phyloP scores from a whole-genome alignment of 2,113 vertebrate species.

The Apaloderma vittatum region DNA sequence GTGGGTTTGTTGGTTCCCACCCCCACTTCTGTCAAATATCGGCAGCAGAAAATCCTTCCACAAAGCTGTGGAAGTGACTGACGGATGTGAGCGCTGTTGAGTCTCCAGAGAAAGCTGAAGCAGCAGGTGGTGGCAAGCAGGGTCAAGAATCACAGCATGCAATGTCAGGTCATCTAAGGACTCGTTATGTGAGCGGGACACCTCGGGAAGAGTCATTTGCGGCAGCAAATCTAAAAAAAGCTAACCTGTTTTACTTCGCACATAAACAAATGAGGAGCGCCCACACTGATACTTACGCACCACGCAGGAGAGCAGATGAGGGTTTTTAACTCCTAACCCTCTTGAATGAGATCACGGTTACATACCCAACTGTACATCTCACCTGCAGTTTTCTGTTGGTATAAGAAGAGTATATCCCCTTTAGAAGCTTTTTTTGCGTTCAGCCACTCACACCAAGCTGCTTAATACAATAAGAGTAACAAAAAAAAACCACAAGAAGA shows the following conservation, averaged over 20 bases:
- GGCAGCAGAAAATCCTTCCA: background rate
- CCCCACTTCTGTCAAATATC: background rate
- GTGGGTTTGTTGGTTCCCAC: background rate
- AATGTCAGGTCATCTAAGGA: background rate
- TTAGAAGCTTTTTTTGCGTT: background rate
- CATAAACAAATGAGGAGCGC: background rate
- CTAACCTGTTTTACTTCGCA: background rate
- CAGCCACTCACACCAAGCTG: background rate
- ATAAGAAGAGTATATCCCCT: background rate
- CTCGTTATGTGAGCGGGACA: fast-evolving
- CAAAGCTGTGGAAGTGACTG: background rate
- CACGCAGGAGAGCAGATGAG: background rate
- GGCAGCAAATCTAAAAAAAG: background rate
- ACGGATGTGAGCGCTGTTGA: background rate
- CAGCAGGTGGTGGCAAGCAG: background rate
- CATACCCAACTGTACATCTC: background rate
- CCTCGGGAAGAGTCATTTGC: background rate
- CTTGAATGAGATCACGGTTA: background rate
- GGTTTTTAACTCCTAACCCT: background rate
- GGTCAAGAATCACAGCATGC: background rate
- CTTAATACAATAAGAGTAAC: background rate
- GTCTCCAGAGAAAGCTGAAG: background rate
- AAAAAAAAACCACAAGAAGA: fast-evolving
- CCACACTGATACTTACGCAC: background rate
- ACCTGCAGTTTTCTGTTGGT: background rate